Evolutionary conservation across 2,113 vertebrate species (phyloP), one percentile per base, ranked within the genome.

Genomic region (Oreocharis arfaki): DNA sequence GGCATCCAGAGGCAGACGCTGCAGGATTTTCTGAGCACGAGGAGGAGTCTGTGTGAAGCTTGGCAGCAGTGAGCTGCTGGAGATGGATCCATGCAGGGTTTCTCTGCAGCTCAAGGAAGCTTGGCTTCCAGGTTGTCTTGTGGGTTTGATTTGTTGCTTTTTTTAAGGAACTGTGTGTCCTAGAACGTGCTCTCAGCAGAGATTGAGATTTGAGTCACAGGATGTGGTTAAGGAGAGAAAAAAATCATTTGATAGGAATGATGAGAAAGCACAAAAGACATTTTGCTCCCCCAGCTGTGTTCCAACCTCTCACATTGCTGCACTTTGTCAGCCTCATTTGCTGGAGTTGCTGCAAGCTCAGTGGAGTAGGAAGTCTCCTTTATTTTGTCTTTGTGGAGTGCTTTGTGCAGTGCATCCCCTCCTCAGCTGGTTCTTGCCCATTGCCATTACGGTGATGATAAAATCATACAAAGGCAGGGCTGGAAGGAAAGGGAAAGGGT

Each of bases 131-230:
- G 68, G 73, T 89, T 93, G 76, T 87, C 86, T 91, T 71, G 39
- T 57, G 73, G 59, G n/a, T 89, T 86, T 90, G 76, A 90, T 95
- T 92, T 93, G 88, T 68, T 80, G 59, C 78, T 35, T 85, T 94
- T 89, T 91, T 76, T 55, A 92, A 76, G 78, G 73, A 93, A 61
- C 90, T 57, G 35, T 37, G 42, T 84, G 52, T 74, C 80, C 85
- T 93, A 61, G 81, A 77, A 86, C 86, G 90, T 52, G 19, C 56
- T 93, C 60, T 60, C 76, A 11, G 44, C 84, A 63, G 87, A 91
- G 76, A 18, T 1, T 79, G 87, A 49, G 87, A 76, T 94, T 75
- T 87, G 86, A 95, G 63, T 88, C 93, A 82, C 78, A 91, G 81
- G 83, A 91, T 85, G 82, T 63, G 74, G 94, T 61, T 94, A 91